A percentile compares a stretch with the other conserved stretches of the same genome.
Evolutionary conservation across 2,888 invertebrate species (phyloP).

Genomic region (Ernsta delagoae): DNA sequence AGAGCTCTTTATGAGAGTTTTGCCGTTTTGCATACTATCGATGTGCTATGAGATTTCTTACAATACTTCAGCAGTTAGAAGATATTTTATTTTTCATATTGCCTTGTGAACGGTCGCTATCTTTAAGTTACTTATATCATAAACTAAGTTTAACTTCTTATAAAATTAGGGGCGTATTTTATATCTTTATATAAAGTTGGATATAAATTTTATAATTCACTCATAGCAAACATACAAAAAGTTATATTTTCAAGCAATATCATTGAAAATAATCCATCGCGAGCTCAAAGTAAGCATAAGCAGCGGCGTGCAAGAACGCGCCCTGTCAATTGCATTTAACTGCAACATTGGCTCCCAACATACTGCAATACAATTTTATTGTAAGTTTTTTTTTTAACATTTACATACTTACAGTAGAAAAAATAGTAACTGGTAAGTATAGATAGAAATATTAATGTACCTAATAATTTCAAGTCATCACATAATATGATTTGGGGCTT

Average conservation of each 20-base stretch:
- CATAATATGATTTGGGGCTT: too few relatives aligned
- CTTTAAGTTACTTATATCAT: too few relatives aligned
- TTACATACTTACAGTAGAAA: neutral
- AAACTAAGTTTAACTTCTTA: too few relatives aligned
- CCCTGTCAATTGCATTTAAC: slow-evolving; percentile 53
- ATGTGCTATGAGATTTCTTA: neutral
- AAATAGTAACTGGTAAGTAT: neutral
- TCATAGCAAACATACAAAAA: neutral
- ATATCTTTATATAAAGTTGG: too few relatives aligned
- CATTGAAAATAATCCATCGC: slow-evolving; percentile 16
- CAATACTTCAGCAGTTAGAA: neutral
- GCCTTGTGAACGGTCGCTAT: too few relatives aligned
- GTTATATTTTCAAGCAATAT: neutral
- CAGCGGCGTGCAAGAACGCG: slow-evolving; percentile 41
- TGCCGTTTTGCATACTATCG: neutral
- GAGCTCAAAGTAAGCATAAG: slow-evolving; percentile 22
- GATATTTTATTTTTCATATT: neutral
- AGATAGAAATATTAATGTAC: too few relatives aligned
- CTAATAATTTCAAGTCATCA: too few relatives aligned
- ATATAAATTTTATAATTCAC: too few relatives aligned
- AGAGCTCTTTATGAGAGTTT: slow-evolving; percentile 18
- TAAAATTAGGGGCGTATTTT: too few relatives aligned
- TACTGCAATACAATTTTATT: neutral
- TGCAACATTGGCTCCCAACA: slow-evolving; percentile 22
- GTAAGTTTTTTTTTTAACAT: too few relatives aligned